Conservation (phyloP, 2,113 vertebrate species). For the Oenanthe oenanthe region DNA sequence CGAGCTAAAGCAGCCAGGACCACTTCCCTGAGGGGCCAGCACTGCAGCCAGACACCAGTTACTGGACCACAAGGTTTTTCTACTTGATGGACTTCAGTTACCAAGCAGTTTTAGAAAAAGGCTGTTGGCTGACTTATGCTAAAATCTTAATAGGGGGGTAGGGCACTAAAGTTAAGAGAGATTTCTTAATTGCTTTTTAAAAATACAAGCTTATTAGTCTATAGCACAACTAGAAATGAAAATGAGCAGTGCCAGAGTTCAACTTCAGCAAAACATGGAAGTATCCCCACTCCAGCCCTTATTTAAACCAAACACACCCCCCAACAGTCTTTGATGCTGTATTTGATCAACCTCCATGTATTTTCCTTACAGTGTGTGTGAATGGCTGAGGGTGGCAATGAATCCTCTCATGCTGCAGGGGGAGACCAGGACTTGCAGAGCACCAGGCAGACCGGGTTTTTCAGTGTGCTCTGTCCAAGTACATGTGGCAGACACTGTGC, state of each 20-base stretch:
- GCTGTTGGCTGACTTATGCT: not conserved
- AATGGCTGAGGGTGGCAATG: accelerated
- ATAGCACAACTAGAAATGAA: not conserved
- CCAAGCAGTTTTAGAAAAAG: not conserved
- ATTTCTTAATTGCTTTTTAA: not conserved
- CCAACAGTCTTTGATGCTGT: not conserved
- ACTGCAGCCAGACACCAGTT: not conserved
- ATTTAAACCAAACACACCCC: not conserved
- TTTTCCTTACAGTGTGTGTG: not conserved
- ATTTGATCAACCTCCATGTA: not conserved
- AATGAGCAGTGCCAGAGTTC: not conserved
- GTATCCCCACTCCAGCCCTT: not conserved
- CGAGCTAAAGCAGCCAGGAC: accelerated
- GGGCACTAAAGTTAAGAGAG: not conserved
- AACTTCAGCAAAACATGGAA: not conserved
- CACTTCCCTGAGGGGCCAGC: too few species aligned
- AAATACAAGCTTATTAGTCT: not conserved
- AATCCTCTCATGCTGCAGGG: not conserved
- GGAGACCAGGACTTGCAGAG: not conserved
- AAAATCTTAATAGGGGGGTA: not conserved
- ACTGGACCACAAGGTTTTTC: not conserved
- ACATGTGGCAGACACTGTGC: accelerated
- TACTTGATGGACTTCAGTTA: not conserved
- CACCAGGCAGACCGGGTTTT: accelerated
- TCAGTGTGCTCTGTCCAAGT: not conserved